Percentiles rank a stretch among this genome's conserved stretches.
These are phyloP conservation scores for Chamaea fasciata DNA, from an alignment of 2,113 vertebrate species.

Conservation along the genomic window DNA sequence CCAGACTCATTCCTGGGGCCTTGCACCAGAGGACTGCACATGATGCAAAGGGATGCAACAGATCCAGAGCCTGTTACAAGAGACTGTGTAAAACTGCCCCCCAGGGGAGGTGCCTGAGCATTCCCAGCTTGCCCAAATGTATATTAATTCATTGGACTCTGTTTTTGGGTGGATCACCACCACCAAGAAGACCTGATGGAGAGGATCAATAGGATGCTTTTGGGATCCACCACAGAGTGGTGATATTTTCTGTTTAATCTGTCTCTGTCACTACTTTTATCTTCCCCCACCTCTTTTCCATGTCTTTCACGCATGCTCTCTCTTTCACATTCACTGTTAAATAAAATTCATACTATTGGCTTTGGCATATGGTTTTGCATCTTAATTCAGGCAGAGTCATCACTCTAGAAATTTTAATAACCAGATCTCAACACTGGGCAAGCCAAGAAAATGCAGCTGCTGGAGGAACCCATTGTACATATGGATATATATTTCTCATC, in stretches of 20 bases:
- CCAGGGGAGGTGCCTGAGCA: too few species aligned
- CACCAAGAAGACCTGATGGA: not conserved
- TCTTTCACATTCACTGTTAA: not conserved
- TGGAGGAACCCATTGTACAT: not conserved
- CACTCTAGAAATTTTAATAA: not conserved
- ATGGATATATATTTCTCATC: not conserved
- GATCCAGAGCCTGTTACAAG: not conserved
- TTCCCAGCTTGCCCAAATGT: not conserved
- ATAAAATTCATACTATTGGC: not conserved
- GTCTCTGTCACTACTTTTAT: not conserved
- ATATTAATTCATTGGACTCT: not conserved
- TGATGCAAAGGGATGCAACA: not conserved
- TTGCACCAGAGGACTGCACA: not conserved
- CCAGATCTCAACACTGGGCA: accelerated
- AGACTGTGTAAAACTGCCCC: too few species aligned
- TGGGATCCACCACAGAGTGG: too few species aligned
- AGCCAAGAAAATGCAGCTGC: not conserved
- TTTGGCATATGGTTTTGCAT: not conserved
- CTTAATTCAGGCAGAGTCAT: not conserved
- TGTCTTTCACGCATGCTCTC: not conserved
- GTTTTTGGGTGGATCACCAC: not conserved
- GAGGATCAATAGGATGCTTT: not conserved
- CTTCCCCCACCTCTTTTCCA: not conserved
- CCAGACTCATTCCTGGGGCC: not conserved
- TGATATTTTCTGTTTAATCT: not conserved